A percentile compares a stretch with the other conserved stretches of the same genome.
Evolutionary conservation across 2,113 vertebrate species (phyloP).

Genomic region (Lates calcarifer): DNA sequence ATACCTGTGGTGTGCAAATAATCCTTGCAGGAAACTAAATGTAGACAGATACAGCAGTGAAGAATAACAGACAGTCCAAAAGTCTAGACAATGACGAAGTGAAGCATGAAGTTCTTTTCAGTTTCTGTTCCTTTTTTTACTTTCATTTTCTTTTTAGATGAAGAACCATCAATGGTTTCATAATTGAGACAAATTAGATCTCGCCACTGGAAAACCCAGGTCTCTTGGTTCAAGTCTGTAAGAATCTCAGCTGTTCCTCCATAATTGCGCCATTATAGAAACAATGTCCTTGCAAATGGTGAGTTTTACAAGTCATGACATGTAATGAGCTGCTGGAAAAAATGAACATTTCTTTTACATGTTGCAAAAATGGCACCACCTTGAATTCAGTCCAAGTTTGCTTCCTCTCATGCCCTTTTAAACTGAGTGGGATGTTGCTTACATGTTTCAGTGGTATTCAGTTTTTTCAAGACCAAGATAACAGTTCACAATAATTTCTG

Average conservation of each 20-base stretch:
- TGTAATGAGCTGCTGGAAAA: not conserved
- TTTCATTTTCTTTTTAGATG: not conserved
- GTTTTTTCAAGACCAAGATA: constrained; percentile 17
- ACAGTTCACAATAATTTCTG: constrained; percentile 17
- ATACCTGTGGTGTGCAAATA: constrained; percentile 1
- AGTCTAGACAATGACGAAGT: not conserved
- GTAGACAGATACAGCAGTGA: not conserved
- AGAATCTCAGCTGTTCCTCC: not conserved
- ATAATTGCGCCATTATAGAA: constrained; percentile 32
- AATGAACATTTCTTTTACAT: not conserved
- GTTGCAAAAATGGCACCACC: not conserved
- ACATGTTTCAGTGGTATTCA: constrained; percentile 4
- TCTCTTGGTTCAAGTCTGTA: constrained; percentile 16
- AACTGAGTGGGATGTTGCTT: constrained; percentile 21
- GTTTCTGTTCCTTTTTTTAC: no score
- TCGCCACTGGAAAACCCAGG: not conserved
- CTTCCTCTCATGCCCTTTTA: constrained; percentile 30
- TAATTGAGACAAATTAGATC: constrained; percentile 8
- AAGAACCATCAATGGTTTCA: not conserved
- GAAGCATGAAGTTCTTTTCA: not conserved
- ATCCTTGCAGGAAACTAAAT: not conserved
- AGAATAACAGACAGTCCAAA: not conserved
- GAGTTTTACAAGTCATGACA: not conserved
- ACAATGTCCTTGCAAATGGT: constrained; percentile 10
- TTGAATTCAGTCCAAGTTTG: constrained; percentile 20